phyloP scores from a whole-genome alignment of 2,888 invertebrate genomes.

The Lissocephala sabroskyi region DNA sequence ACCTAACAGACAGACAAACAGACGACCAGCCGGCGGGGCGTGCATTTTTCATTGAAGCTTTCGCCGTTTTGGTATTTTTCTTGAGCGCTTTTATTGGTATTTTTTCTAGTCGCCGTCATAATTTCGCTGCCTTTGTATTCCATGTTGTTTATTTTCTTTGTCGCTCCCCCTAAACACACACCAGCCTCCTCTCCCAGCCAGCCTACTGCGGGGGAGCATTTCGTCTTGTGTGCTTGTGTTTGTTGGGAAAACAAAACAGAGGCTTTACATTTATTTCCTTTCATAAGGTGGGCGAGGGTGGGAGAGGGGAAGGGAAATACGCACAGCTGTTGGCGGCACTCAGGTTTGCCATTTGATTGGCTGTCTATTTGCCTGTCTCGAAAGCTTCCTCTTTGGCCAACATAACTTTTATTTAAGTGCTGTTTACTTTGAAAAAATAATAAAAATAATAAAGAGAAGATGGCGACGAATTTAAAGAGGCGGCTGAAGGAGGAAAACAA shows the following conservation, averaged over 20 bases:
- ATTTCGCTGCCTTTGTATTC: conserved; percentile 37
- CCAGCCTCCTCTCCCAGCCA: too few species aligned
- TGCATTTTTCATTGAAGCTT: too few species aligned
- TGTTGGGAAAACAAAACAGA: conserved; percentile 35
- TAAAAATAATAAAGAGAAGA: not conserved
- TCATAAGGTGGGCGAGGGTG: too few species aligned
- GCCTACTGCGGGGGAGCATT: too few species aligned
- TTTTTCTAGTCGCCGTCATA: conserved; percentile 9
- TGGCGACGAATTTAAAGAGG: too few species aligned
- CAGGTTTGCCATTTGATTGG: not conserved
- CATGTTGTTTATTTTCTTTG: conserved; percentile 47
- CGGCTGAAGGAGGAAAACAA: conserved; percentile 21
- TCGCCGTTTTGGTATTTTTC: conserved; percentile 28
- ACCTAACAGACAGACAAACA: conserved; percentile 7
- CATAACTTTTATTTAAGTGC: conserved; percentile 3
- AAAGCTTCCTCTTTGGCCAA: not conserved
- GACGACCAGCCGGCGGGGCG: too few species aligned
- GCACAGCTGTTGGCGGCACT: not conserved
- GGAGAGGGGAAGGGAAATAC: too few species aligned
- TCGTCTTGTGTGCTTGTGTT: conserved; percentile 28
- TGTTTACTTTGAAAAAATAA: conserved; percentile 2
- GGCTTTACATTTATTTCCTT: not conserved
- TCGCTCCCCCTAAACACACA: conserved; percentile 26
- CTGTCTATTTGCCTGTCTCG: not conserved
- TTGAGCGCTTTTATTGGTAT: conserved; percentile 45